Conservation (phyloP, 2,797 vertebrate species). For the Crenichthys baileyi region DNA sequence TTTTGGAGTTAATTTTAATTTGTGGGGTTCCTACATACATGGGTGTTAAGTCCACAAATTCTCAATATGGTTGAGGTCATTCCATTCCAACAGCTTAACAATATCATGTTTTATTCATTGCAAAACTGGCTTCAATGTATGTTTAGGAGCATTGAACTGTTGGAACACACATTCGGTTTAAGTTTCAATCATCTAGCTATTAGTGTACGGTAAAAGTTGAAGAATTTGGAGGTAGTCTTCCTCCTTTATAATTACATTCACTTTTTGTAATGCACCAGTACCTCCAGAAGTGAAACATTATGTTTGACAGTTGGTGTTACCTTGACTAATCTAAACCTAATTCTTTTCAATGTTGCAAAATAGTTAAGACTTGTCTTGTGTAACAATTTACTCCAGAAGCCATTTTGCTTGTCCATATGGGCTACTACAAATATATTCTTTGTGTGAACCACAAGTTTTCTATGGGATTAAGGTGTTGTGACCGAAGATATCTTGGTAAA, state of each 20-base stretch:
- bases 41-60: background rate
- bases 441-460: background rate
- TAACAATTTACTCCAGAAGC: too few relatives aligned
- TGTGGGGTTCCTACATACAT: background rate
- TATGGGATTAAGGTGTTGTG: background rate
- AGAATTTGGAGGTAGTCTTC: too few relatives aligned
- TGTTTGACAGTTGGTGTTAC: too few relatives aligned
- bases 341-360: too few relatives aligned
- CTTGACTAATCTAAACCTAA: too few relatives aligned
- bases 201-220: background rate
- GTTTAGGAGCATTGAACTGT: too few relatives aligned
- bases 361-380: too few relatives aligned
- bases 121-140: background rate
- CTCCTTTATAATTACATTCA: too few relatives aligned
- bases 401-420: too few relatives aligned
- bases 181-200: background rate
- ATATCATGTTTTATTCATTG: background rate
- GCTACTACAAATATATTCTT: too few relatives aligned
- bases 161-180: background rate
- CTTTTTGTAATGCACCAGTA: too few relatives aligned
- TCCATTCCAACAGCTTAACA: background rate
- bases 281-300: too few relatives aligned
- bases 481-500: background rate
- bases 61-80: background rate
- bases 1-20: background rate